Base-by-base conservation (phyloP, 1,140 invertebrate genomes). In the Chironomus tepperi region DNA sequence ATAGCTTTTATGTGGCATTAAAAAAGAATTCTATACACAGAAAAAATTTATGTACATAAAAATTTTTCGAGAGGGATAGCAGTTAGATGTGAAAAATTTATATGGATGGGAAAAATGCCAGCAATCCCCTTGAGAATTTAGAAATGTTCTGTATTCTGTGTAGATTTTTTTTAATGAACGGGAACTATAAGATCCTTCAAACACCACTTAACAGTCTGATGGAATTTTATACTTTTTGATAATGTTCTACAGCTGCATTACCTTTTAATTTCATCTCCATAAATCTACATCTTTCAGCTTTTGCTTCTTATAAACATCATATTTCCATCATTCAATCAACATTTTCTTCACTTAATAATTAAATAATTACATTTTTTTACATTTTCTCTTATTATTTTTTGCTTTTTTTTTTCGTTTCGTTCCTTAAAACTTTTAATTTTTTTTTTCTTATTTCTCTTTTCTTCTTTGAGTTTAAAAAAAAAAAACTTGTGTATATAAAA, bases 311-410 rank as follows among this genome's bases (percentile, higher is more conserved):
- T n/a, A 57, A n/a, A 57, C 47, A 57, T n/a, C 47, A 57, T 57
- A n/a, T 57, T 57, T 57, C 12, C 47, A 57, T 57, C 47, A 57
- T 57, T 57, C 47, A 15, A 12, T n/a, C n/a, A n/a, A 57, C 12
- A 57, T n/a, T 57, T 57, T n/a, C n/a, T 57, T 57, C 47, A n/a
- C n/a, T 57, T 57, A 57, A n/a, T n/a, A 57, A 57, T 57, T 57
- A 57, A 57, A 57, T 57, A 57, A 57, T 57, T 57, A 57, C 47
- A 57, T n/a, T 57, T 57, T 57, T 57, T n/a, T n/a, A n/a, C 12
- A n/a, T 57, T 57, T 57, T 57, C 12, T 57, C 47, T 57, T 57
- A 12, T 57, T 3, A 2, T 47, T 47, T 15, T 47, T n/a, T n/a
- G n/a, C n/a, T n/a, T 15, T 47, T 57, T n/a, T 57, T 12, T 57